Conservation (phyloP, 2,113 vertebrate genomes). For the Pagrus major region DNA sequence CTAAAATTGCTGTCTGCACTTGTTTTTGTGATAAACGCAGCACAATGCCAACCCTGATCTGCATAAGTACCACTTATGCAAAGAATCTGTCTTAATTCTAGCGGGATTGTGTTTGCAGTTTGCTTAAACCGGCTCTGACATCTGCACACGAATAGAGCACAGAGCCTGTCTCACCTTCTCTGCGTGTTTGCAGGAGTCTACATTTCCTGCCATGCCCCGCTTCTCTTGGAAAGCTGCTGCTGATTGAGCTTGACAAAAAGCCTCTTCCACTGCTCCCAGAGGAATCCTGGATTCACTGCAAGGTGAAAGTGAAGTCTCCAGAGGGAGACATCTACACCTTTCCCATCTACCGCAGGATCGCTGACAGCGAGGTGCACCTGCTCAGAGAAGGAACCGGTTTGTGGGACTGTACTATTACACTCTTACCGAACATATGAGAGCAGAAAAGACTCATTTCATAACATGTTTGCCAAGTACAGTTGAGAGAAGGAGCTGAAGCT, state of each 20-base stretch:
- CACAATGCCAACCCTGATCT: too few species aligned
- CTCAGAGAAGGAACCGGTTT: constrained; percentile 74
- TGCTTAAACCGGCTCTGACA: neutral
- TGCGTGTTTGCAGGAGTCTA: constrained; percentile 28
- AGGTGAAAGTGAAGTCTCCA: constrained; percentile 61
- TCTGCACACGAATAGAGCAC: neutral
- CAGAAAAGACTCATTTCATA: neutral
- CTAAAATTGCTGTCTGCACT: neutral
- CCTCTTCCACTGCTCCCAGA: constrained; percentile 2
- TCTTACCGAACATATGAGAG: neutral
- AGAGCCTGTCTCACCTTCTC: neutral
- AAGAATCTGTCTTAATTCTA: neutral
- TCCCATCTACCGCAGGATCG: constrained; percentile 74
- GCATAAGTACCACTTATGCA: neutral
- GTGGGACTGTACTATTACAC: constrained; percentile 4
- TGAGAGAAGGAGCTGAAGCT: constrained; percentile 44
- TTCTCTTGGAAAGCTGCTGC: constrained; percentile 67
- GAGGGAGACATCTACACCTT: constrained; percentile 62
- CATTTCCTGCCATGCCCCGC: constrained; percentile 38
- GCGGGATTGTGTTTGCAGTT: neutral
- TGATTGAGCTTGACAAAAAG: constrained; percentile 70
- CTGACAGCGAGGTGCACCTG: constrained; percentile 28
- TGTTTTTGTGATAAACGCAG: too few species aligned
- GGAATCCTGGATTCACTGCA: constrained; percentile 71
- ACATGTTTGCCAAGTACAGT: neutral